These are phyloP conservation scores for Tetraneura akinire DNA, from an alignment of 1,140 invertebrate genomes.

Conservation along the genomic window DNA sequence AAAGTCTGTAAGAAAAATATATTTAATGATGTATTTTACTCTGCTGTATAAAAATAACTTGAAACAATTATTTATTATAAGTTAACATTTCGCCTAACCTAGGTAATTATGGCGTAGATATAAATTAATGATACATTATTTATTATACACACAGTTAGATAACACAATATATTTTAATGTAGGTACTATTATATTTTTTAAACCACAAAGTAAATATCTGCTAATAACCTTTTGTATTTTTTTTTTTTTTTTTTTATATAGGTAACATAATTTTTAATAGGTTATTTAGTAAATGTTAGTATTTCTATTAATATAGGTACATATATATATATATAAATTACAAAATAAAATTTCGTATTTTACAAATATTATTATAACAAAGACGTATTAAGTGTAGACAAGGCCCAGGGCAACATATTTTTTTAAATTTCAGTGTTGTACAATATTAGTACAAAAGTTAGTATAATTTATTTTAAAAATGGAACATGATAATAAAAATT, in stretches of 20 bases:
- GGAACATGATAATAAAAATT: too few species aligned
- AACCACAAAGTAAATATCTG: conserved; percentile 30
- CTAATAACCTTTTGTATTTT: neutral
- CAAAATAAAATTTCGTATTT: neutral
- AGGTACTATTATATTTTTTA: neutral
- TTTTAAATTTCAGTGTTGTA: too few species aligned
- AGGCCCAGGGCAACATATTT: too few species aligned
- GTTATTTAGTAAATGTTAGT: neutral
- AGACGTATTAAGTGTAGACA: too few species aligned
- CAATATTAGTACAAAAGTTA: too few species aligned
- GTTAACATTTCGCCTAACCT: neutral
- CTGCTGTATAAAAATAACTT: neutral
- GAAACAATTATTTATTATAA: neutral
- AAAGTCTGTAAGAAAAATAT: conserved; percentile 39
- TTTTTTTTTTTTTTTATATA: neutral
- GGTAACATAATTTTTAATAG: neutral
- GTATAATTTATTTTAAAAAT: too few species aligned
- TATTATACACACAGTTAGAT: neutral
- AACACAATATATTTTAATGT: too few species aligned
- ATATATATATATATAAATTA: neutral
- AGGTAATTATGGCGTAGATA: conserved; percentile 4
- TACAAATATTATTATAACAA: too few species aligned
- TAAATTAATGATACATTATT: neutral
- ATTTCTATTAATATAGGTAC: neutral
- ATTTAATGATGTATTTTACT: conserved; percentile 21